A percentile compares a stretch with the other conserved stretches of the same genome.
Evolutionary conservation across 2,797 vertebrate species (phyloP).

Genomic region (Poecilia velifera): DNA sequence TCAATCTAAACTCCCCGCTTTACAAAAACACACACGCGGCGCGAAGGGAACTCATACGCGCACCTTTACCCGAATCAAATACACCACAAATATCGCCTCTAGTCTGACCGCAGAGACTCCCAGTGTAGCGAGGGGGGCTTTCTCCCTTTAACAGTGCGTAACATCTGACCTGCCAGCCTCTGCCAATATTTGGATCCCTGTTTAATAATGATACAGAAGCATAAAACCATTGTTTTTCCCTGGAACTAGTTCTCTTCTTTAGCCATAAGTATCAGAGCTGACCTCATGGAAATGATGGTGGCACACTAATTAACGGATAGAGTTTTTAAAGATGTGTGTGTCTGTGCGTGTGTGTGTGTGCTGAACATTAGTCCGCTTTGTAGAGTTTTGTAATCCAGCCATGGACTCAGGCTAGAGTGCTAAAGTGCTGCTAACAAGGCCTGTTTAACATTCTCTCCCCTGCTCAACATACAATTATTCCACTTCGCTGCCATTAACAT

Average conservation of each 20-base stretch:
- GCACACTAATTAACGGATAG: constrained; percentile 74
- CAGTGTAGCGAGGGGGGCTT: constrained; percentile 49
- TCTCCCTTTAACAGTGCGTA: constrained; percentile 46
- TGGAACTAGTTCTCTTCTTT: constrained; percentile 67
- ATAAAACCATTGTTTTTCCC: constrained; percentile 68
- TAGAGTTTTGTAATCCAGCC: constrained; percentile 81
- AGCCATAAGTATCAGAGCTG: constrained; percentile 65
- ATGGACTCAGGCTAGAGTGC: constrained; percentile 80
- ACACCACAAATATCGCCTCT: constrained; percentile 52
- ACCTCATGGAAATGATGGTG: constrained; percentile 66
- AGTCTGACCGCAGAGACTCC: constrained; percentile 42
- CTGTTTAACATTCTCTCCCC: constrained; percentile 86
- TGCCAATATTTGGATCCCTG: constrained; percentile 68
- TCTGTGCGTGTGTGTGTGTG: constrained; percentile 44
- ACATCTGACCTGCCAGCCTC: constrained; percentile 61
- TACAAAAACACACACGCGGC: constrained; percentile 61
- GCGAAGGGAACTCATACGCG: constrained; percentile 42
- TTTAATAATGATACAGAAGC: constrained; percentile 68
- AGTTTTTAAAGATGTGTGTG: constrained; percentile 57
- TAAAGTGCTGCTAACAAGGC: constrained; percentile 86
- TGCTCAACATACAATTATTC: constrained; percentile 86
- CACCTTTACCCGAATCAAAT: constrained; percentile 48
- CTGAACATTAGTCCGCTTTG: constrained; percentile 77
- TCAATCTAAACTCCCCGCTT: constrained; percentile 70
- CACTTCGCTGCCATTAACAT: constrained; percentile 83